Percentiles rank a stretch among this genome's conserved stretches.
Evolutionary conservation across 2,113 vertebrate genomes (phyloP).

Genomic region (Gobio gobio): DNA sequence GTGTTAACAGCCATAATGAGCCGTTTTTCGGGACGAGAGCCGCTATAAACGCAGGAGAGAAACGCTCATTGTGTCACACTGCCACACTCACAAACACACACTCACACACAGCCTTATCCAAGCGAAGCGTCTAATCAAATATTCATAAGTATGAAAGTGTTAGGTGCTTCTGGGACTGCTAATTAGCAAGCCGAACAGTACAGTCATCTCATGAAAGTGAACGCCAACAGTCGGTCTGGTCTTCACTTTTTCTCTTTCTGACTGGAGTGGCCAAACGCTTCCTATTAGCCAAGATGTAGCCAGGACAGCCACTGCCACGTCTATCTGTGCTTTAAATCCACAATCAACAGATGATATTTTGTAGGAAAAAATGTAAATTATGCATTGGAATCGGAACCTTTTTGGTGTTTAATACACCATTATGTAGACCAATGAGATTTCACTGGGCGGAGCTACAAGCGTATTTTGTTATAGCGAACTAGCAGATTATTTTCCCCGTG

Average conservation of each 20-base stretch:
- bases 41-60: background rate
- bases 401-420: background rate
- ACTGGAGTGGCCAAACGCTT: background rate
- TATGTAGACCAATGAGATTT: background rate
- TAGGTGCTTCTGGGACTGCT: constrained; percentile 49
- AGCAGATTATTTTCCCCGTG: background rate
- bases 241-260: background rate
- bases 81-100: background rate
- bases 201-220: constrained; percentile 54
- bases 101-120: background rate
- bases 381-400: background rate
- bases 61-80: background rate
- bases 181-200: constrained; percentile 48
- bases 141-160: constrained; percentile 38
- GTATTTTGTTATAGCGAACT: background rate
- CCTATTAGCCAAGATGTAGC: background rate
- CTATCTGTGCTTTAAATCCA: background rate
- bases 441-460: background rate
- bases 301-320: background rate
- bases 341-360: background rate
- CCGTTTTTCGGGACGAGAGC: constrained; percentile 24
- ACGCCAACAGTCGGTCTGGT: constrained; percentile 50
- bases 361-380: background rate
- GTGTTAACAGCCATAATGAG: constrained; percentile 47
- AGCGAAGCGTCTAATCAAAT: constrained; percentile 50